phyloP scores from a whole-genome alignment of 2,113 vertebrate genomes.

The Penelope pileata region DNA sequence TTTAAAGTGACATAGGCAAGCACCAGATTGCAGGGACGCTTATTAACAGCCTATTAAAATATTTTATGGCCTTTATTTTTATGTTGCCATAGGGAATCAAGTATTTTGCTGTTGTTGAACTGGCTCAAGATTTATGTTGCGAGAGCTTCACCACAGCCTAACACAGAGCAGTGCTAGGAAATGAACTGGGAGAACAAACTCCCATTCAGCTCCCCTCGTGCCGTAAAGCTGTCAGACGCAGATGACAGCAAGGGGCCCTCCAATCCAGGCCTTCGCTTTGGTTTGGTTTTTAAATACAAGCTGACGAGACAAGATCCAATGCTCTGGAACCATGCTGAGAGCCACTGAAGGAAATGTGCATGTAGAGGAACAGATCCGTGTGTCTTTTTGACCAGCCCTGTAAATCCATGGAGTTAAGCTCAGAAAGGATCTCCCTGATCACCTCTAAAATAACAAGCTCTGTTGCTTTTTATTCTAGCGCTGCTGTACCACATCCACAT shows the following conservation, averaged over 20 bases:
- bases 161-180: constrained; percentile 6
- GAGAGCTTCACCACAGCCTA: constrained; percentile 23
- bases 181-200: constrained; percentile 59
- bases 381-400: not conserved
- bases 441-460: not conserved
- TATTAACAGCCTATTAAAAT: constrained; percentile 72
- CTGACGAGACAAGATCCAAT: rapidly evolving
- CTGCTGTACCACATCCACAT: not conserved
- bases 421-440: not conserved
- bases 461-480: not conserved
- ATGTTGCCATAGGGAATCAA: constrained; percentile 39
- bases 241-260: constrained; percentile 33
- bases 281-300: not conserved
- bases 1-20: constrained; percentile 71
- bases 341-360: rapidly evolving
- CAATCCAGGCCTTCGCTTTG: rapidly evolving
- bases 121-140: constrained; percentile 54
- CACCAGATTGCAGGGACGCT: constrained; percentile 36
- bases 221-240: constrained; percentile 12
- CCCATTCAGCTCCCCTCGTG: not conserved
- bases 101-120: constrained; percentile 51
- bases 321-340: not conserved
- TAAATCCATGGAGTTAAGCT: rapidly evolving
- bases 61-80: constrained; percentile 69
- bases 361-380: not conserved